Conservation (phyloP, 1,140 invertebrate species). For the Eupristina koningsbergeri region DNA sequence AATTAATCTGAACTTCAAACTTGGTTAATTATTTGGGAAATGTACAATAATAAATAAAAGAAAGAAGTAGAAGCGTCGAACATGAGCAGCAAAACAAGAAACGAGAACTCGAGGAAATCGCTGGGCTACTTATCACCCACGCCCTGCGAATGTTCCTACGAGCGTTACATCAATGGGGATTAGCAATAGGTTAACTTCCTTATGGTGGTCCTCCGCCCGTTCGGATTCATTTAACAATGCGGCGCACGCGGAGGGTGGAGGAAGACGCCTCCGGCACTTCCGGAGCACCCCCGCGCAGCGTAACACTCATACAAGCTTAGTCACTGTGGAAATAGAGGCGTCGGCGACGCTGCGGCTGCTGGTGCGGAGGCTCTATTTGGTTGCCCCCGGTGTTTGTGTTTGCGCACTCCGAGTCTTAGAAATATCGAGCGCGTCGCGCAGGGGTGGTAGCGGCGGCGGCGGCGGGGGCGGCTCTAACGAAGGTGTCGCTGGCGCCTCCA, state of each 20-base stretch:
- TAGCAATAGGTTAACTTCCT: not conserved
- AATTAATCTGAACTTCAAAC: no score
- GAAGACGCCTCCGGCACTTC: not conserved
- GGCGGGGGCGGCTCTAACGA: conserved; percentile 3
- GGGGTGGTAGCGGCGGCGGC: not conserved
- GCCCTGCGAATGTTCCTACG: no score
- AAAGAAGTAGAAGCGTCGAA: no score
- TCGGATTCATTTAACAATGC: conserved; percentile 6
- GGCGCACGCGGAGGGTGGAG: not conserved
- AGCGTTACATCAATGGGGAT: no score
- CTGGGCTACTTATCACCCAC: no score
- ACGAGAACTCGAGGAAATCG: no score
- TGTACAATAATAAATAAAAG: no score
- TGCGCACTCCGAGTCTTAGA: conserved; percentile 20
- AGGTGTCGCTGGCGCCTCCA: conserved; percentile 34
- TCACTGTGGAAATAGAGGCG: not conserved
- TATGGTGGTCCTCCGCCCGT: no score
- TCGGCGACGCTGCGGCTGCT: not conserved
- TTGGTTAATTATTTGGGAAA: no score
- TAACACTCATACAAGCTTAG: no score
- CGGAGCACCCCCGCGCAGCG: not conserved
- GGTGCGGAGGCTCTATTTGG: not conserved
- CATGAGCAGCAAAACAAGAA: no score
- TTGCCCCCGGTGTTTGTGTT: conserved; percentile 29
- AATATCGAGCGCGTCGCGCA: conserved; percentile 43